These are phyloP conservation scores for Cephus runcator DNA, from an alignment of 2,888 invertebrate genomes.

Conservation along the genomic window DNA sequence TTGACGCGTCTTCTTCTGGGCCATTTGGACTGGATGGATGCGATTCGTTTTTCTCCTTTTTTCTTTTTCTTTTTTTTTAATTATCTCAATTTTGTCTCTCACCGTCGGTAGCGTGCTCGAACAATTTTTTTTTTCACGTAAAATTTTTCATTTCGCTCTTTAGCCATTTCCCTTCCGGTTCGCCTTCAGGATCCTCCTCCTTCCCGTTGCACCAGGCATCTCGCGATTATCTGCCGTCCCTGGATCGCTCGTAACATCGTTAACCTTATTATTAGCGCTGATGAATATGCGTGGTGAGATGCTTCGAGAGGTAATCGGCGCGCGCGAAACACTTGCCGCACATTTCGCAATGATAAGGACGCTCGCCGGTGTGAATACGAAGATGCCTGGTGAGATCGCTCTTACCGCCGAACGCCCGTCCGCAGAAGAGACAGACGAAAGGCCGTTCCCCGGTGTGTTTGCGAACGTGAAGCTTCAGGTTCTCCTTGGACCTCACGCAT, in stretches of 20 bases:
- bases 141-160: not conserved
- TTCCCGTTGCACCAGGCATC: not conserved
- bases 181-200: not conserved
- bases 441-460: conserved; percentile 90
- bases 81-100: not conserved
- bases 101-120: too few relatives aligned
- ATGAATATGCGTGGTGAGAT: conserved; percentile 90
- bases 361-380: conserved; percentile 88
- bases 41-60: not conserved
- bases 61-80: not conserved
- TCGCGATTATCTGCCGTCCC: not conserved
- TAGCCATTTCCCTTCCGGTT: not conserved
- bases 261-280: conserved; percentile 49
- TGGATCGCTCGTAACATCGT: not conserved
- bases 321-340: conserved; percentile 92
- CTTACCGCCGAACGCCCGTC: conserved; percentile 88
- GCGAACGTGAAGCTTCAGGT: conserved; percentile 86
- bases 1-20: conserved; percentile 28
- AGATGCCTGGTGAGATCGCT: conserved; percentile 88
- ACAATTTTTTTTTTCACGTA: not conserved
- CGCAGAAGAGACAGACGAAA: conserved; percentile 91
- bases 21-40: conserved; percentile 20
- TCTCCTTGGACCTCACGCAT: conserved; percentile 89
- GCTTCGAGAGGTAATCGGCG: conserved; percentile 90
- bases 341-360: conserved; percentile 92